Evolutionary conservation across 1,140 invertebrate genomes (phyloP).

Genomic region (Mamestra configurata): DNA sequence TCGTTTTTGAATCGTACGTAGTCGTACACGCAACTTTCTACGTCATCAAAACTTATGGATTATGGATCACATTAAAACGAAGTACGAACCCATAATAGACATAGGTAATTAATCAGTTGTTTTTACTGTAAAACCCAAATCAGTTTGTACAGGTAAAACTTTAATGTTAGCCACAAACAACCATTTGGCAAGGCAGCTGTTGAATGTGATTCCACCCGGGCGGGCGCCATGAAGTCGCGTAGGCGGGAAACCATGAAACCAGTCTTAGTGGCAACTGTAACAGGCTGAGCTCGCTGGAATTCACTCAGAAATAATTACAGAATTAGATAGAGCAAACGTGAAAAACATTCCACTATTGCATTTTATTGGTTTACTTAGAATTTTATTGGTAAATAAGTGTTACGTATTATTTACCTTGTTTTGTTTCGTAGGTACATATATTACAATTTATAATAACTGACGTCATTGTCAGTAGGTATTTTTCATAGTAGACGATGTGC

Average conservation of each 20-base stretch:
- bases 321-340: neutral
- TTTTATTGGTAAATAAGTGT: constrained; percentile 20
- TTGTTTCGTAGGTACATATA: constrained; percentile 13
- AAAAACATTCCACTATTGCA: constrained; percentile 11
- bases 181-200: constrained; percentile 66
- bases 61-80: neutral
- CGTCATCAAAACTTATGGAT: neutral
- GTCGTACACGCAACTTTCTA: neutral
- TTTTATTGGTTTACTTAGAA: constrained; percentile 30
- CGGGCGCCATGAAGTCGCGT: constrained; percentile 86
- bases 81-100: neutral
- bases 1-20: neutral
- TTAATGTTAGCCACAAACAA: constrained; percentile 1
- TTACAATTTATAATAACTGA: constrained; percentile 35
- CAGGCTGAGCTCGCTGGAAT: constrained; percentile 34
- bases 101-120: neutral
- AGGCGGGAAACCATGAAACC: constrained; percentile 87
- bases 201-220: constrained; percentile 72
- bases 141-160: constrained; percentile 2
- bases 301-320: constrained; percentile 23
- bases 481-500: neutral
- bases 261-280: constrained; percentile 78
- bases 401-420: constrained; percentile 35
- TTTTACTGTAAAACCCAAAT: neutral
- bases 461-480: constrained; percentile 16